Evolutionary conservation across 2,113 vertebrate genomes (phyloP), one percentile per base, ranked within the genome.

Genomic region (Cricetomys ansorgei): DNA sequence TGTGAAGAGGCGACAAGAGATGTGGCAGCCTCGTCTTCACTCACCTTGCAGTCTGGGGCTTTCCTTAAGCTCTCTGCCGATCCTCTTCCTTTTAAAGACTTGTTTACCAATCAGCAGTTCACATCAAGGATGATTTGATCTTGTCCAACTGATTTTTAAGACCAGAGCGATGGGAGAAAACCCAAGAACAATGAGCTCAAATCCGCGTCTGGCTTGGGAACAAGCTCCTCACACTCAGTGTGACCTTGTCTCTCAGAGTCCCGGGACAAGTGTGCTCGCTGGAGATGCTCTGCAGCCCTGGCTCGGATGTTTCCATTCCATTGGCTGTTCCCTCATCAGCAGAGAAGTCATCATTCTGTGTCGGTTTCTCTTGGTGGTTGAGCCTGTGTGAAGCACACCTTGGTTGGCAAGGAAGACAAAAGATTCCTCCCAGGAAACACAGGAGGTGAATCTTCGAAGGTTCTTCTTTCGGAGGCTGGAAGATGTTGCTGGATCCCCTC

Each of bases 141-240:
- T 73, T 86, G 45, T 62, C 86, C 27, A n/a, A 7, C 88, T 93
- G 72, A 89, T 89, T 67, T 67, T 92, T 67, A 90, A 92, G 69
- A 88, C 69, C 48, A 89, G 76, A 45, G 29, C 50, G 75, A 95
- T 34, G 40, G 65, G 43, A 23, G 5, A 67, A 88, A 88, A 48
- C 67, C 64, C 1, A 80, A 3, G 37, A 70, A 29, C 34, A 34
- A 43, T 13, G 73, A 37, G 57, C 37, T 94, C n/a, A 50, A n/a
- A 79, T 73, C 85, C 10, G 43, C 15, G 16, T 85, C 69, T 88
- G 25, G 29, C 34, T 86, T 72, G 67, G 77, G 62, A 80, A 53
- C 9, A 62, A 77, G 27, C 19, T 80, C 59, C 45, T 85, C 40
- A 6, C 29, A 53, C 13, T 92, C 43, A 19, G 3, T 40, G 57